These are phyloP conservation scores for Neuroscelio doddi DNA, from an alignment of 2,888 invertebrate species.

Conservation along the genomic window DNA sequence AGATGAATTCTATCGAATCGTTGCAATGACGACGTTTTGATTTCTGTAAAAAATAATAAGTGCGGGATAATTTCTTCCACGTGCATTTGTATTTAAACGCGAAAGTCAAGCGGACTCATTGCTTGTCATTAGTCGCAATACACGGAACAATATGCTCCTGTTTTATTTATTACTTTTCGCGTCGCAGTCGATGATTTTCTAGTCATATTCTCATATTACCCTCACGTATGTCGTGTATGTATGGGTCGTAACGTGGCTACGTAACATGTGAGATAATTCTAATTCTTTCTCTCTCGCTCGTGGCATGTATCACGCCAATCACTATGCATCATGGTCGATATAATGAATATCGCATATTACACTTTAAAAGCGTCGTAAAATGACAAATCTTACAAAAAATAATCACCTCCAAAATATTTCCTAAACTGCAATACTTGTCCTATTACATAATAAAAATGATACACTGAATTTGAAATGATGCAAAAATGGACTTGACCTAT, in stretches of 20 bases:
- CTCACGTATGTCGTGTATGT: conserved; percentile 24
- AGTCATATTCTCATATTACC: conserved; percentile 39
- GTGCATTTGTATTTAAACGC: conserved; percentile 6
- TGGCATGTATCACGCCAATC: conserved; percentile 38
- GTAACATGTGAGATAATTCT: conserved; percentile 46
- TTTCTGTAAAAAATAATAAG: conserved; percentile 14
- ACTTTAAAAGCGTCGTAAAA: too few relatives aligned
- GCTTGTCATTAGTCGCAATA: conserved; percentile 12
- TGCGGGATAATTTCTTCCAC: conserved; percentile 8
- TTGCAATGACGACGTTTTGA: conserved; percentile 1
- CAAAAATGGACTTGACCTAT: conserved; percentile 3
- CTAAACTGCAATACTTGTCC: too few relatives aligned
- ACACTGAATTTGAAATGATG: neutral
- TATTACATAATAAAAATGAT: neutral
- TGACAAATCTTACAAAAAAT: too few relatives aligned
- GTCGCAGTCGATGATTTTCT: conserved; percentile 39
- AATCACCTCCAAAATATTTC: too few relatives aligned
- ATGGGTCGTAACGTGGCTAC: conserved; percentile 41
- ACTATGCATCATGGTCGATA: conserved; percentile 31
- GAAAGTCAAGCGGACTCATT: conserved; percentile 12
- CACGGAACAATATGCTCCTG: conserved; percentile 21
- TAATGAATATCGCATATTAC: conserved; percentile 24
- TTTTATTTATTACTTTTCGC: conserved; percentile 33
- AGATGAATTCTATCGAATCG: too few relatives aligned
- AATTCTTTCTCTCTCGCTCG: conserved; percentile 34